Conservation (phyloP, 1,140 invertebrate genomes). For the Neodiprion fabricii region DNA sequence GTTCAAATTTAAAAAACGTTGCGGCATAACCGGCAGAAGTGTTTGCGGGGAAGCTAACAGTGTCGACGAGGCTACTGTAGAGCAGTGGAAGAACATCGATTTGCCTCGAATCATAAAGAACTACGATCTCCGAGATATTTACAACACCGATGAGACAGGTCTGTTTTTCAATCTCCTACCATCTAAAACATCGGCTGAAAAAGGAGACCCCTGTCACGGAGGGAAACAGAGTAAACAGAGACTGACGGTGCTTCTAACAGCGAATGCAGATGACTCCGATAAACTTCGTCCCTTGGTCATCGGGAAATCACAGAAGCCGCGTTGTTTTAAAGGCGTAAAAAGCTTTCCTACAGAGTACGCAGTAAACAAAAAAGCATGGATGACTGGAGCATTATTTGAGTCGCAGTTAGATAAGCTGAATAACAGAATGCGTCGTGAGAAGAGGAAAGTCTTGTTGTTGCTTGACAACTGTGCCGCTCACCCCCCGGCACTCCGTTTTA, state of each 20-base stretch:
- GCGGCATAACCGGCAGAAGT: conserved; percentile 41
- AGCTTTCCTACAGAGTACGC: conserved; percentile 49
- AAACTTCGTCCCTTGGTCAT: conserved; percentile 58
- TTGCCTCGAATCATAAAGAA: conserved; percentile 26
- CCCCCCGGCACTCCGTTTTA: conserved; percentile 33
- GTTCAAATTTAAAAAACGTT: conserved; percentile 44
- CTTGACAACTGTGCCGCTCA: conserved; percentile 61
- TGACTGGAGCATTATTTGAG: conserved; percentile 48
- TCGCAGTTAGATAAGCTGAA: conserved; percentile 45
- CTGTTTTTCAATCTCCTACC: conserved; percentile 58
- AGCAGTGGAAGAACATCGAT: conserved; percentile 27
- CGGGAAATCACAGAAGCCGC: conserved; percentile 57
- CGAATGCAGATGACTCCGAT: conserved; percentile 55
- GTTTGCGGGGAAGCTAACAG: conserved; percentile 43
- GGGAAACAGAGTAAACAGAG: conserved; percentile 59
- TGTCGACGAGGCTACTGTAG: conserved; percentile 34
- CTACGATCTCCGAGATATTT: conserved; percentile 41
- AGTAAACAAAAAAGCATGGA: conserved; percentile 59
- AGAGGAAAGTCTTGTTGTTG: conserved; percentile 57
- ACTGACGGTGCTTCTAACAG: conserved; percentile 53
- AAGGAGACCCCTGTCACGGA: conserved; percentile 49
- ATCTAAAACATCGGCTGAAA: conserved; percentile 51
- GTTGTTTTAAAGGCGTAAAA: conserved; percentile 55
- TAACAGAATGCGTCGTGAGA: conserved; percentile 41
- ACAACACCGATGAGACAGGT: conserved; percentile 60